Base-by-base conservation (phyloP, 92 coral and sea anemone genomes). In the Parazoanthus swiftii region DNA sequence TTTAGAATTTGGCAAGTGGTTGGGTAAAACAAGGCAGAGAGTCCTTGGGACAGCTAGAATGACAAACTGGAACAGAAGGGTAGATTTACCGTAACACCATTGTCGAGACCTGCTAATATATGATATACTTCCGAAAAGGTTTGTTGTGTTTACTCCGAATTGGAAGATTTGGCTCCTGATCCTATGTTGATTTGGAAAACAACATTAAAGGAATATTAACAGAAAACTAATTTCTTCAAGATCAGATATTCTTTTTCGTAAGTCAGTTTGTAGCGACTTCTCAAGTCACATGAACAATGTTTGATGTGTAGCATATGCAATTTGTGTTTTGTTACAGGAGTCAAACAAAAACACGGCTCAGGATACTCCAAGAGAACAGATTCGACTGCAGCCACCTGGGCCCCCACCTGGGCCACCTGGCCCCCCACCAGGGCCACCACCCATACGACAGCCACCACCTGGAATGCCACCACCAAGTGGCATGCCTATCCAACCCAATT, bases 401-500 rank as follows among this genome's bases (percentile, higher is more conserved):
- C 95, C 89, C 73, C 51, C 92, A 3, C 59, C 79, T 58, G 83
- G 68, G 21, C 91, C 97, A 3, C 98, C 98, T n/a, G 98, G 98
- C 5, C 95, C 95, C 44, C 96, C 94, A 71, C 91, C 91, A 18
- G 90, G 92, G 81, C 96, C 95, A 74, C 98, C 98, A 56, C 93
- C 91, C 15, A 89, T 88, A 35, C 94, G 90, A 66, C 97, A 92
- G 21, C 97, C 97, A 29, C 94, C 93, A n/a, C 91, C 95, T 5
- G 93, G 90, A 86, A 93, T 85, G 92, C 89, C 76, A 25, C 93
- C 81, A 38, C 85, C 93, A 0, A 80, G 91, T 80, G 90, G 89
- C 15, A 88, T 91, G 74, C 92, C 96, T 16, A 89, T 95, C 79
- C 98, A 94, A 75, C 98, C 98, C 59, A 95, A 97, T 93, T 97